Evolutionary conservation across 2,888 invertebrate species (phyloP).

Genomic region (Notocelia uddmanniana): DNA sequence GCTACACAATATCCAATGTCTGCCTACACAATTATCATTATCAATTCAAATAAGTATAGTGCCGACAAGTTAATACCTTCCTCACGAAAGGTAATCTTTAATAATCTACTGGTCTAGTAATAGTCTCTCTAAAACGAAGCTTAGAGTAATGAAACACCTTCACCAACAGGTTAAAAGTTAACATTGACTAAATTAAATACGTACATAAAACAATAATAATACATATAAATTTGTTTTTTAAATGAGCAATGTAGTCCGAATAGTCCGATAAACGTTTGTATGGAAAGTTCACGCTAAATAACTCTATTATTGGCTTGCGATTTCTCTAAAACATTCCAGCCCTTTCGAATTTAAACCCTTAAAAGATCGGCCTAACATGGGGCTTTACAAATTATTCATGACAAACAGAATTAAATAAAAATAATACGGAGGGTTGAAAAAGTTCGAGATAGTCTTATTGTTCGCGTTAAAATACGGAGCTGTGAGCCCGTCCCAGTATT

Average conservation of each 20-base stretch:
- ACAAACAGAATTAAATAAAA: slow-evolving; percentile 36
- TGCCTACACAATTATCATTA: background rate
- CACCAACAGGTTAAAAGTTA: background rate
- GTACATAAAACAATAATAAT: background rate
- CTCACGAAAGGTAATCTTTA: background rate
- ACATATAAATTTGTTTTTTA: no score
- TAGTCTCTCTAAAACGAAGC: background rate
- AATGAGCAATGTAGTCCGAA: no score
- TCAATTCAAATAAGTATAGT: background rate
- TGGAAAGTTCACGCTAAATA: background rate
- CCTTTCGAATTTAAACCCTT: slow-evolving; percentile 22
- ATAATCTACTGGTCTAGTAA: background rate
- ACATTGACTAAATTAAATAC: background rate
- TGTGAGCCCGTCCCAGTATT: background rate
- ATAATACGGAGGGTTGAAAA: slow-evolving; percentile 34
- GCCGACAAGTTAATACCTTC: background rate
- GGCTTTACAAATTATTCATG: slow-evolving; percentile 32
- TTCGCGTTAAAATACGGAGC: slow-evolving; percentile 39
- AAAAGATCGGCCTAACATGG: slow-evolving; percentile 26
- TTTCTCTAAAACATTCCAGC: slow-evolving; percentile 14
- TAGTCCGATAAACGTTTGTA: no score
- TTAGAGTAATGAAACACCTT: background rate
- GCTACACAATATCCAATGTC: slow-evolving; percentile 1
- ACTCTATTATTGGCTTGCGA: background rate
- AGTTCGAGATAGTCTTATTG: slow-evolving; percentile 40